Evolutionary conservation across 2,888 invertebrate species (phyloP), one percentile per base, ranked within the genome.

Genomic region (Mayetiola destructor): DNA sequence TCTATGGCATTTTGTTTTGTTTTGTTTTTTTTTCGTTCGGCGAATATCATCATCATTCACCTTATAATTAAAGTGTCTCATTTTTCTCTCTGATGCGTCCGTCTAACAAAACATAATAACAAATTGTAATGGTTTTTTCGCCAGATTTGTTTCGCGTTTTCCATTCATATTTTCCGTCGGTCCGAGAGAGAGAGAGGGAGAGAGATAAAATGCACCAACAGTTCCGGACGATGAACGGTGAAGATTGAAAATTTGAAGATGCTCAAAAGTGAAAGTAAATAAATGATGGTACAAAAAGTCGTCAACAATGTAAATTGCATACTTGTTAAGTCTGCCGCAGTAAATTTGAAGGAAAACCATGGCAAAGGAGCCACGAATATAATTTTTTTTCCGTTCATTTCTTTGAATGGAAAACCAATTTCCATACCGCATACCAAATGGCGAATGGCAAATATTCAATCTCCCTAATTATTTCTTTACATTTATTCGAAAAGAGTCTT

Each of bases 401-500:
- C n/a, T n/a, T n/a, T n/a, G n/a, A n/a, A n/a, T n/a, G n/a, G 27
- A 48, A 48, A 48, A 48, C 48, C 48, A 48, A 48, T 48, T 48
- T 48, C 32, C 48, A 48, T n/a, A n/a, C 27, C 48, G 48, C 48
- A n/a, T n/a, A 48, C 27, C 48, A 27, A n/a, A n/a, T 48, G 6
- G 27, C 8, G 23, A 6, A 48, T 16, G n/a, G 16, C 27, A 48
- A 27, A 48, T 27, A 48, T 48, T 48, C 48, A 48, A 48, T 48
- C 48, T 48, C 48, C 48, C 48, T 48, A 48, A 48, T 48, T 48
- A 48, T 48, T 48, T 48, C n/a, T n/a, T n/a, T n/a, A 27, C n/a
- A 48, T 48, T 48, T 48, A n/a, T 27, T 48, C 48, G 21, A 23
- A 8, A 27, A 27, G 27, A 27, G 27, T 48, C 27, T 27, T 23